phyloP scores from a whole-genome alignment of 2,797 vertebrate genomes.

The Leuciscus waleckii region DNA sequence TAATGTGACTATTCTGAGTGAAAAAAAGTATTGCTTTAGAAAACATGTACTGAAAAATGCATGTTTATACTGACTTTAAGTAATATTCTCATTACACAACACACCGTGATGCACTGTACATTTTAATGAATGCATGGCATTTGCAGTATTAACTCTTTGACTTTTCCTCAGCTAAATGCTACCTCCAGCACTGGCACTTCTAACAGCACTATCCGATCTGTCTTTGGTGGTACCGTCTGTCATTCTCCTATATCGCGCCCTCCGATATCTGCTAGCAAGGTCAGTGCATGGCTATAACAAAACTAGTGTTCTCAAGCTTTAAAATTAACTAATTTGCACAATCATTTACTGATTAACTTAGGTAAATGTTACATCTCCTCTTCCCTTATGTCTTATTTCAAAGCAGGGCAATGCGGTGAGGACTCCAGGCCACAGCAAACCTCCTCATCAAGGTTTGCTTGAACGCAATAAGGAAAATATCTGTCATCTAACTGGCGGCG shows the following conservation, averaged over 20 bases:
- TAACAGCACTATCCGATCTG: slow-evolving; percentile 86
- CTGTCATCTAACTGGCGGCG: slow-evolving; percentile 74
- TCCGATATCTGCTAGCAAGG: slow-evolving; percentile 86
- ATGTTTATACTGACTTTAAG: not conserved
- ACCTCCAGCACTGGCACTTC: slow-evolving; percentile 77
- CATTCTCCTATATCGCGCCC: slow-evolving; percentile 81
- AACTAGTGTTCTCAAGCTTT: slow-evolving; percentile 1
- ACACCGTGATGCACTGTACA: not conserved
- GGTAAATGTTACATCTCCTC: not conserved
- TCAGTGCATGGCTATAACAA: slow-evolving; percentile 66
- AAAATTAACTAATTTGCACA: not conserved
- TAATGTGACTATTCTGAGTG: not conserved
- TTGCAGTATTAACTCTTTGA: slow-evolving; percentile 54
- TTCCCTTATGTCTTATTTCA: not conserved
- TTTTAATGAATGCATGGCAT: slow-evolving; percentile 29
- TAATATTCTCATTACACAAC: not conserved
- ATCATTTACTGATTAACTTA: slow-evolving; percentile 1
- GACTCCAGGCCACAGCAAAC: slow-evolving; percentile 74
- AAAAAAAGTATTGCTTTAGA: not conserved
- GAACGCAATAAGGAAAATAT: slow-evolving; percentile 90
- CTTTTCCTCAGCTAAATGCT: slow-evolving; percentile 80
- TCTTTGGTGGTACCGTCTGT: slow-evolving; percentile 75
- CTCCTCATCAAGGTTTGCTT: slow-evolving; percentile 65
- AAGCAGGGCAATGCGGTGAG: slow-evolving; percentile 63
- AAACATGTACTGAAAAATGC: not conserved